These are phyloP conservation scores for Podabrus alpinus DNA, from an alignment of 2,888 invertebrate genomes.

Conservation along the genomic window DNA sequence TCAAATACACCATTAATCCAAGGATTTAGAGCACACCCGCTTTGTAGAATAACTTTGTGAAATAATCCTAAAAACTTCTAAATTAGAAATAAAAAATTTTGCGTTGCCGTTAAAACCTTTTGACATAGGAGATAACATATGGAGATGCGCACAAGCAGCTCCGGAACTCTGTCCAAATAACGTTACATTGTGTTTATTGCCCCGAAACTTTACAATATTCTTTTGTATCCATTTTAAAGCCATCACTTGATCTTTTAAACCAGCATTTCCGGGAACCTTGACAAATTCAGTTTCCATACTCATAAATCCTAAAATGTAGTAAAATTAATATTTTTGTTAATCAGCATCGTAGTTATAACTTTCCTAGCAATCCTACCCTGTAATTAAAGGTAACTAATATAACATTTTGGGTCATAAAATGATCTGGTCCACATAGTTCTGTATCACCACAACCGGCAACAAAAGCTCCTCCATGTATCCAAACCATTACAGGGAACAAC, in stretches of 20 bases:
- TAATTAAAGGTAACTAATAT: constrained; percentile 52
- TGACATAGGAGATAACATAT: constrained; percentile 58
- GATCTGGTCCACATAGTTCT: constrained; percentile 49
- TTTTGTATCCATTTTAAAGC: constrained; percentile 59
- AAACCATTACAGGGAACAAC: constrained; percentile 52
- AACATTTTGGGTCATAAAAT: constrained; percentile 50
- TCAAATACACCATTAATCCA: constrained; percentile 37
- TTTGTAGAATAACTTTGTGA: constrained; percentile 48
- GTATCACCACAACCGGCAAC: constrained; percentile 47
- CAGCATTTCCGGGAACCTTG: constrained; percentile 60
- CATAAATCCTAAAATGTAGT: constrained; percentile 55
- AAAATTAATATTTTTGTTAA: not conserved
- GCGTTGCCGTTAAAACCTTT: constrained; percentile 41
- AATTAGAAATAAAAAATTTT: not conserved
- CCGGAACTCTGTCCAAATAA: constrained; percentile 62
- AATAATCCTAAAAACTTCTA: constrained; percentile 42
- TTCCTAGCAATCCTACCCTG: constrained; percentile 51
- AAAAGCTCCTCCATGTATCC: constrained; percentile 55
- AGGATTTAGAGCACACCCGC: constrained; percentile 45
- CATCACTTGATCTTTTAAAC: constrained; percentile 59
- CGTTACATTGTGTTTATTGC: constrained; percentile 59
- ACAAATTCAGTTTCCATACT: constrained; percentile 55
- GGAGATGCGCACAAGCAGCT: constrained; percentile 56
- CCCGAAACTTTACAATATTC: constrained; percentile 58
- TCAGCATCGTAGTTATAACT: not conserved